Base-by-base conservation (phyloP, 2,113 vertebrate species). In the Tiliqua scincoides region DNA sequence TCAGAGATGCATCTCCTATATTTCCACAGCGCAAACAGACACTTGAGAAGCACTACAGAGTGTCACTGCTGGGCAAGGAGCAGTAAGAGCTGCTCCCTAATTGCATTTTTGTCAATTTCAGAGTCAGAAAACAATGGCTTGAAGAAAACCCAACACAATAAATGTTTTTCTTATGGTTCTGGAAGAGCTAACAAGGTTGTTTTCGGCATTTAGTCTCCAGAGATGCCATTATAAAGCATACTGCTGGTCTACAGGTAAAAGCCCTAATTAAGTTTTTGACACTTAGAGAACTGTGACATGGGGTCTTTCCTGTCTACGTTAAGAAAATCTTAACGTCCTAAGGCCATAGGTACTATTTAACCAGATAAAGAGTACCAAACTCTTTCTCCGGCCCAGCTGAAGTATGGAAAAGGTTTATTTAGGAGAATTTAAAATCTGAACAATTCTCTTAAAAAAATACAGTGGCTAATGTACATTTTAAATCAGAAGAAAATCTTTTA, bases 261-360 rank as follows among this genome's bases (percentile, higher is more conserved):
- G 88, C 85, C 87, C 91, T 87, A 71, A 89, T 89, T 88, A 90
- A 89, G 92, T 92, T 88, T 88, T 57, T 93, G 93, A 91, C 91
- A 88, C 92, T 91, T 94, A 90, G 87, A 91, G 88, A 88, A 83
- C 90, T 92, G 91, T 93, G 93, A 88, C 92, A 87, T 65, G 68
- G 87, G 91, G 76, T 74, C 83, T 82, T 84, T 18, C 83, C 87
- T 87, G 85, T 6, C 88, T 90, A 77, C 14, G 88, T 57, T 79
- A 80, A 89, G 93, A 54, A 88, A 68, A 80, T 76, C 67, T 54
- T 67, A 32, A 3, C 62, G 77, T 86, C 90, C 85, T 59, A 15
- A 89, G 89, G 90, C 89, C 81, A 72, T 21, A 1, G 81, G 81
- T 62, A 92, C 73, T 43, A 52, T 87, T 90, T 87, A 85, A 85